Conservation (phyloP, 2,113 vertebrate species). For the Hyperopisus bebe region DNA sequence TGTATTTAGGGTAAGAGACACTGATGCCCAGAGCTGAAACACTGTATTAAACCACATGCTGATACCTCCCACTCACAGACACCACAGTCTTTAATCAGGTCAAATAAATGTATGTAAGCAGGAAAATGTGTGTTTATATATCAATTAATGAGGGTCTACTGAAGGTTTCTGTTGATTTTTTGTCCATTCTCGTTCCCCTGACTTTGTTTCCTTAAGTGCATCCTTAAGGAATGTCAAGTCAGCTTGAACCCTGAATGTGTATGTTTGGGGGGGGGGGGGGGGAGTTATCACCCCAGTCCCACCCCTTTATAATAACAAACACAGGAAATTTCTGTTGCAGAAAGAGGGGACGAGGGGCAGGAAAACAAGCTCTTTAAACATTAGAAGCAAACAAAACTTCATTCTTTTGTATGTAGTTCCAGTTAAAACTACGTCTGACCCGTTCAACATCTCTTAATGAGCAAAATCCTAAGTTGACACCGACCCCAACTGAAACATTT, state of each 20-base stretch:
- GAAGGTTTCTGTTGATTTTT: neutral
- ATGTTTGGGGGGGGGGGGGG: neutral
- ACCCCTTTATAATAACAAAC: slow-evolving; percentile 56
- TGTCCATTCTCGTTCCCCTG: neutral
- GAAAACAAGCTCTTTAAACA: slow-evolving; percentile 18
- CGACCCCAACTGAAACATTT: neutral
- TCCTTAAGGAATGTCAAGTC: slow-evolving; percentile 7
- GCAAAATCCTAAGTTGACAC: neutral
- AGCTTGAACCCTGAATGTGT: neutral
- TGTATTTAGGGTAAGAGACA: neutral
- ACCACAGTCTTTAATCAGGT: neutral
- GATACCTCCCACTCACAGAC: neutral
- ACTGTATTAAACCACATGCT: neutral
- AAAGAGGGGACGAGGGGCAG: slow-evolving; percentile 33
- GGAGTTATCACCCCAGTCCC: neutral
- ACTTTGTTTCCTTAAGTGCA: neutral
- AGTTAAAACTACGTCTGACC: neutral
- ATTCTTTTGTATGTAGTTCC: neutral
- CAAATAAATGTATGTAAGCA: neutral
- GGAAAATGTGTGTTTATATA: neutral
- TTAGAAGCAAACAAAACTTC: neutral
- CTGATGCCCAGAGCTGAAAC: neutral
- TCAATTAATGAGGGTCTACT: neutral
- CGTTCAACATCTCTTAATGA: neutral
- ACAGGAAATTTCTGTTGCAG: slow-evolving; percentile 54